Evolutionary conservation across 2,797 vertebrate genomes (phyloP).

Genomic region (Ceryle rudis): DNA sequence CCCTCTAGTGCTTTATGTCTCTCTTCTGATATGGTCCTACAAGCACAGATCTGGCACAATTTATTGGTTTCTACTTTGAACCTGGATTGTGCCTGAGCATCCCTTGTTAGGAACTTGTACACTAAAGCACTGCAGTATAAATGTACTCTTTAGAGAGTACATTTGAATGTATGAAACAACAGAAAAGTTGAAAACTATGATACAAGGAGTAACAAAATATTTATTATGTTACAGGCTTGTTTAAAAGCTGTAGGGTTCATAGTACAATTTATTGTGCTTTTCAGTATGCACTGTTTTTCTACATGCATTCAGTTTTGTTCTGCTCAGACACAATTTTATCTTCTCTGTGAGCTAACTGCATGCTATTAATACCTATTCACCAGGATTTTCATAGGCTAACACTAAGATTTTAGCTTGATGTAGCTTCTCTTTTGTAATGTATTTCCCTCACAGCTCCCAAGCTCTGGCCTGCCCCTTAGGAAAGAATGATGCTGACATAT

Average conservation of each 20-base stretch:
- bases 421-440: not conserved
- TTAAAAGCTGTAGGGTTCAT: conserved; percentile 23
- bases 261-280: conserved; percentile 19
- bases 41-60: not conserved
- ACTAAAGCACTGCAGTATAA: not conserved
- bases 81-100: not conserved
- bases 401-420: not conserved
- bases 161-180: not conserved
- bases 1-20: not conserved
- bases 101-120: not conserved
- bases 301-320: not conserved
- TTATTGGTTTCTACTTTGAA: not conserved
- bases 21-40: not conserved
- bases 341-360: not conserved
- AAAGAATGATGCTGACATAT: not conserved
- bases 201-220: not conserved
- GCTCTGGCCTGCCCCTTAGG: not conserved
- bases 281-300: not conserved
- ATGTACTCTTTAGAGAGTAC: not conserved
- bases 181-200: not conserved
- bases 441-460: not conserved
- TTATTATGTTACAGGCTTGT: not conserved
- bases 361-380: not conserved
- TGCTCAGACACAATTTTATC: conserved; percentile 5
- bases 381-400: conserved; percentile 6